Conservation (phyloP, 2,888 invertebrate species). For the Helicoverpa assulta region DNA sequence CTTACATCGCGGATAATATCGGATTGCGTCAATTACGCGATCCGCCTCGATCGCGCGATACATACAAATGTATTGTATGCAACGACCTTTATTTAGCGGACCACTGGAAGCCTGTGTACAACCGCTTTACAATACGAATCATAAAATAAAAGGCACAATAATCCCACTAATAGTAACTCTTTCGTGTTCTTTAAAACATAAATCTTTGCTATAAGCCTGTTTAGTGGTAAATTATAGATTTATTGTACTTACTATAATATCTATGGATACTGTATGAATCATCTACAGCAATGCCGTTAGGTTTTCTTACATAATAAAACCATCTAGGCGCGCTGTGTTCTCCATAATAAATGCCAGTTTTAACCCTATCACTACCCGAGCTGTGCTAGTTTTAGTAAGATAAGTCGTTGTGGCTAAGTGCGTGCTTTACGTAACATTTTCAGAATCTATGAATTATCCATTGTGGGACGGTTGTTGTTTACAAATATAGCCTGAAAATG, state of each 20-base stretch:
- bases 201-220: constrained; percentile 20
- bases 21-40: constrained; percentile 89
- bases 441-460: neutral
- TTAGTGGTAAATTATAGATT: constrained; percentile 39
- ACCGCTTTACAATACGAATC: constrained; percentile 54
- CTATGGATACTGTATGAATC: constrained; percentile 43
- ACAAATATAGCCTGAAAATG: constrained; percentile 7
- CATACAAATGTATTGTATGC: constrained; percentile 87
- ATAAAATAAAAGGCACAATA: constrained; percentile 54
- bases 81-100: constrained; percentile 77
- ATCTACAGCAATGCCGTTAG: constrained; percentile 46
- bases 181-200: constrained; percentile 31
- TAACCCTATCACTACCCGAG: constrained; percentile 47
- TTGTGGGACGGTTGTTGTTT: neutral
- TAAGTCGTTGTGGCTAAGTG: neutral
- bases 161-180: constrained; percentile 45
- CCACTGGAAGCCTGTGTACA: constrained; percentile 52
- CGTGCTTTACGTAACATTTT: neutral
- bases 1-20: constrained; percentile 87
- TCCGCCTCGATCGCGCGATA: constrained; percentile 84
- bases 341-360: constrained; percentile 52
- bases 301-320: constrained; percentile 56
- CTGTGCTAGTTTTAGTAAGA: constrained; percentile 39
- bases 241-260: constrained; percentile 24
- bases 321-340: constrained; percentile 44